These are phyloP conservation scores for Tachuris rubrigastra DNA, from an alignment of 2,113 vertebrate species.

Conservation along the genomic window DNA sequence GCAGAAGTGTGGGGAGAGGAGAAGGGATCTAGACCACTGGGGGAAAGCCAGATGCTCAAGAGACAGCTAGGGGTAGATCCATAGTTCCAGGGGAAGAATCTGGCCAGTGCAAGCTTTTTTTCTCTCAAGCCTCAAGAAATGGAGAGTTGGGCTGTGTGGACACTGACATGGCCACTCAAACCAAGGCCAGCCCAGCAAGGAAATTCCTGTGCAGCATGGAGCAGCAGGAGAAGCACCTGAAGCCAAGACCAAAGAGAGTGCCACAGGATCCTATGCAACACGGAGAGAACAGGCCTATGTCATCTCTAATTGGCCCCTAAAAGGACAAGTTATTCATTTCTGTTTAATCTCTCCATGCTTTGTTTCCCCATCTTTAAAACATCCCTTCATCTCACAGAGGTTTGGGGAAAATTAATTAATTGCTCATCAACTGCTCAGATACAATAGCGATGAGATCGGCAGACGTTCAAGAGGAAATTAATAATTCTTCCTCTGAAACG, in stretches of 20 bases:
- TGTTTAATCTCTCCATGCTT: neutral
- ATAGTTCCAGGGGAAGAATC: neutral
- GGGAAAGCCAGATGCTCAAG: neutral
- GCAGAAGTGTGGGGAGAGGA: neutral
- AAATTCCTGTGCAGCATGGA: neutral
- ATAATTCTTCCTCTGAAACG: constrained; percentile 7
- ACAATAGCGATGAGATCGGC: neutral
- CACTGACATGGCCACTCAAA: neutral
- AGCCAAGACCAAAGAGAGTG: neutral
- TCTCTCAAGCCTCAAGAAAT: neutral
- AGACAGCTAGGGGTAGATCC: neutral
- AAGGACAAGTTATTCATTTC: constrained; percentile 3
- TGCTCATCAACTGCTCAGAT: constrained; percentile 20
- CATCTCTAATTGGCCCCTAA: constrained; percentile 3
- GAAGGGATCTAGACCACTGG: neutral
- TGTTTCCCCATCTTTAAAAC: neutral
- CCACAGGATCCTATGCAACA: neutral
- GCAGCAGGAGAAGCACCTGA: neutral
- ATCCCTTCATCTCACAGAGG: neutral
- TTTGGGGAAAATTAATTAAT: constrained; percentile 31
- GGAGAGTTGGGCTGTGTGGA: neutral
- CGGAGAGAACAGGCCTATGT: neutral
- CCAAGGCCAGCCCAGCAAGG: neutral
- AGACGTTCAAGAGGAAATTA: constrained; percentile 53
- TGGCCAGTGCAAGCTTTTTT: neutral